Evolutionary conservation across 2,888 invertebrate genomes (phyloP).

Genomic region (Strigamia maritima): DNA sequence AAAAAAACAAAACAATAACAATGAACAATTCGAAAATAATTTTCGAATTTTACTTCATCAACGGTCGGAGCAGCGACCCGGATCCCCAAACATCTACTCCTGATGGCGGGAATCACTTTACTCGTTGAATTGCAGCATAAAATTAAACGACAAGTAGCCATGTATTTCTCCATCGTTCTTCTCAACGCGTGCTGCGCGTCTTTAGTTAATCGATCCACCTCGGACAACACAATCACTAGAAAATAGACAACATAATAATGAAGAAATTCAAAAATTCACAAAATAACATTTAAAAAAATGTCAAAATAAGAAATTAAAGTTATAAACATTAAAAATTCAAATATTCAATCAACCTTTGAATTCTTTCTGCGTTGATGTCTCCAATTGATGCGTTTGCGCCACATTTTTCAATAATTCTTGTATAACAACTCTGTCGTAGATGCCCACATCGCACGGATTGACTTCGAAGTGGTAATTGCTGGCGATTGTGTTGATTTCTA

Average conservation of each 20-base stretch:
- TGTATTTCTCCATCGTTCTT: conserved; percentile 99
- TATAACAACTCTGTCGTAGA: conserved; percentile 92
- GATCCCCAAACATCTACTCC: conserved; percentile 88
- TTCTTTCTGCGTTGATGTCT: conserved; percentile 77
- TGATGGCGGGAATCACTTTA: conserved; percentile 93
- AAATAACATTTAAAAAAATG: too few relatives aligned
- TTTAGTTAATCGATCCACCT: conserved; percentile 90
- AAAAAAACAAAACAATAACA: background rate
- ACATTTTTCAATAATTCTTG: conserved; percentile 97
- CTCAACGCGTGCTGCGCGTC: conserved; percentile 98
- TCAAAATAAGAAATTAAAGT: too few relatives aligned
- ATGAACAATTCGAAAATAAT: background rate
- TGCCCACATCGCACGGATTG: conserved; percentile 87
- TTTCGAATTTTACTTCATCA: conserved; percentile 62
- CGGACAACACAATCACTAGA: conserved; percentile 87
- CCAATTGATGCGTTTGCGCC: conserved; percentile 93
- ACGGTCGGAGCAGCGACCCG: conserved; percentile 84
- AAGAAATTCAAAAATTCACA: too few relatives aligned
- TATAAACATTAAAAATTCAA: too few relatives aligned
- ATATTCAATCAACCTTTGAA: conserved; percentile 67
- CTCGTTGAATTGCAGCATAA: conserved; percentile 92
- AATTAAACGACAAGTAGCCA: conserved; percentile 87
- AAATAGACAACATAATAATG: conserved; percentile 41
- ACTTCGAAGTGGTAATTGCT: conserved; percentile 88
- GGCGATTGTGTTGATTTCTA: conserved; percentile 91